These are phyloP conservation scores for Brassicogethes aeneus DNA, from an alignment of 2,888 invertebrate genomes.

Conservation along the genomic window DNA sequence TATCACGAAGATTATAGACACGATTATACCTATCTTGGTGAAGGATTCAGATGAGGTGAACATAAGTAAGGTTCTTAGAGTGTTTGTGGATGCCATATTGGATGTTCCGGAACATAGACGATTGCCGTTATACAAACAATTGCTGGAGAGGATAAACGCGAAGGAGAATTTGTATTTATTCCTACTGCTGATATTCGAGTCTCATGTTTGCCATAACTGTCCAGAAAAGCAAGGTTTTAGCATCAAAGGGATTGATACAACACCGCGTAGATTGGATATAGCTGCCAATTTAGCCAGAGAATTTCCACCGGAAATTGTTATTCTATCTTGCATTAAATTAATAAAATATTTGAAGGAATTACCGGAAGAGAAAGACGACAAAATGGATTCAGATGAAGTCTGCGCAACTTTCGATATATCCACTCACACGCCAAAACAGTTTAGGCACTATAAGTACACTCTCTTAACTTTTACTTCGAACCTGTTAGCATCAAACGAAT, in stretches of 20 bases:
- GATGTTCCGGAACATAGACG: constrained; percentile 92
- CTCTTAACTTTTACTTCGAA: constrained; percentile 64
- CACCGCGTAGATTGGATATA: constrained; percentile 52
- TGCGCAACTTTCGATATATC: constrained; percentile 49
- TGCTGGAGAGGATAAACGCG: constrained; percentile 63
- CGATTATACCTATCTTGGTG: constrained; percentile 74
- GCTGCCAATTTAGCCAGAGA: constrained; percentile 56
- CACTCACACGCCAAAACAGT: constrained; percentile 60
- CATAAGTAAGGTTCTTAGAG: constrained; percentile 60
- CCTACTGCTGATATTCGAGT: constrained; percentile 60
- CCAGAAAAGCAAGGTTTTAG: constrained; percentile 24
- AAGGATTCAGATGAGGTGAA: constrained; percentile 33
- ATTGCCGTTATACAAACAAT: constrained; percentile 66
- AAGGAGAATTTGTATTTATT: constrained; percentile 63
- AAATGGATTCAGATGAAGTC: constrained; percentile 38
- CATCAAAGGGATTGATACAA: constrained; percentile 40
- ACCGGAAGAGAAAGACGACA: constrained; percentile 53
- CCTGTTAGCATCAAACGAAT: constrained; percentile 58
- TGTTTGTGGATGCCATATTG: constrained; percentile 83
- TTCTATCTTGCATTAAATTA: constrained; percentile 59
- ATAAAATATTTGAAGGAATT: constrained; percentile 56
- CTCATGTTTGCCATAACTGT: constrained; percentile 50
- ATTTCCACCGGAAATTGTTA: constrained; percentile 53
- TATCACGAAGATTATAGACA: constrained; percentile 81
- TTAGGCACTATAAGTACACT: constrained; percentile 78